A percentile compares a stretch with the other conserved stretches of the same genome.
phyloP scores from a whole-genome alignment of 2,797 vertebrate species.

The Enteromius radiatus region DNA sequence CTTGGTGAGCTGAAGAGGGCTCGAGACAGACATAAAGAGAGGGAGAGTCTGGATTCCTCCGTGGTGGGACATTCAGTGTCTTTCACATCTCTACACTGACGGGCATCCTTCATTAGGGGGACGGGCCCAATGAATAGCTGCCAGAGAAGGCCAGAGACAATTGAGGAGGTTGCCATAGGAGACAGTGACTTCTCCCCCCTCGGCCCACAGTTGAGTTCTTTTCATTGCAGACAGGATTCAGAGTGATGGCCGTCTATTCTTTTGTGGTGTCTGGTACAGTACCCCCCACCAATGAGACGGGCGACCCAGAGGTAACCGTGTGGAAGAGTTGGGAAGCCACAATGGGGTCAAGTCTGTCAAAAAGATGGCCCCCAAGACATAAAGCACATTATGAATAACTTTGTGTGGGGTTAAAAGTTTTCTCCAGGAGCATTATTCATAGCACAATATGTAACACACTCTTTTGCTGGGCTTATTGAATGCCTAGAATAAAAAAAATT shows the following conservation, averaged over 20 bases:
- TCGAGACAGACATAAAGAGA: conserved; percentile 46
- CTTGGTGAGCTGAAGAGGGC: conserved; percentile 26
- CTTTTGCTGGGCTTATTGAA: background rate
- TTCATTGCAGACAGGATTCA: conserved; percentile 79
- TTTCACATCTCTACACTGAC: conserved; percentile 56
- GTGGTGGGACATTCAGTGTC: conserved; percentile 58
- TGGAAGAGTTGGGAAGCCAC: conserved; percentile 48
- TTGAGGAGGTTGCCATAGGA: conserved; percentile 81
- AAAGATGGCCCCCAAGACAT: conserved; percentile 51
- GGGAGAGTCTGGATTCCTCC: conserved; percentile 59
- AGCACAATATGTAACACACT: background rate
- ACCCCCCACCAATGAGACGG: conserved; percentile 76
- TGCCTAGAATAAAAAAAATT: background rate
- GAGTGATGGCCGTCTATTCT: conserved; percentile 83
- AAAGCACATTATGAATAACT: conserved; percentile 46
- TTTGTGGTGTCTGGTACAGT: conserved; percentile 79
- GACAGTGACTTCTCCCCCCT: conserved; percentile 79
- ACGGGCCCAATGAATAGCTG: conserved; percentile 75
- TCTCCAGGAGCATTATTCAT: background rate
- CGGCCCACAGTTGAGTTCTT: conserved; percentile 73
- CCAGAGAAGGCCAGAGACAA: conserved; percentile 77
- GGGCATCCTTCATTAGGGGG: conserved; percentile 62
- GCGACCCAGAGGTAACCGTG: conserved; percentile 63
- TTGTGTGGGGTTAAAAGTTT: conserved; percentile 29
- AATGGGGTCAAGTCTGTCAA: conserved; percentile 64